Evolutionary conservation across 1,140 invertebrate genomes (phyloP), one percentile per base, ranked within the genome.

Genomic region (Drosophila neocordata): DNA sequence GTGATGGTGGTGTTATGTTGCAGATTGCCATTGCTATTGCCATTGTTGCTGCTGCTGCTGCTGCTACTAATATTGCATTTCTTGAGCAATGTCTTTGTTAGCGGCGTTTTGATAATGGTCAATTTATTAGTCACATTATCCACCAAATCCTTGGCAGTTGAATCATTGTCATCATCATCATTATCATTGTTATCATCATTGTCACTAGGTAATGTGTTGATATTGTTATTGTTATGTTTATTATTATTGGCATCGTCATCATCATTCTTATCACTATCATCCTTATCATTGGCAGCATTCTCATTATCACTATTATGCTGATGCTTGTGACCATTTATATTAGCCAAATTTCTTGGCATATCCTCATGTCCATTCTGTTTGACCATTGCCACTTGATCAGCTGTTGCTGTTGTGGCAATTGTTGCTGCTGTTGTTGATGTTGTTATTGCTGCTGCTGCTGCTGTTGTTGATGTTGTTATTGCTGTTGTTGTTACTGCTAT

Each of bases 61-160:
- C 6, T 70, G 20, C 13, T 73, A 44, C 56, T 87, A 60, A 59
- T 89, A 61, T 72, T 91, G 70, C 90, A 91, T 59, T 91, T 91
- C 75, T 91, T 91, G 0, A 91, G 62, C 67, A 91, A 55, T 44
- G 90, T 91, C n/a, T 91, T 91, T 8, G 67, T 91, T 0, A 91
- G 55, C 34, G 90, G 90, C 4, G 89, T 91, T 38, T 91, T 91
- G 22, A 91, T 91, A 27, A 91, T 91, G n/a, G 80, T 89, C 60
- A 73, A 60, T 68, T 88, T 77, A 62, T 51, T 77, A 73, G 24
- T 58, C 57, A 15, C 71, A 44, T 48, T 48, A 48, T 48, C 41
- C 41, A 48, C 15, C 11, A 48, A 6, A 56, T 55, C 48, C 62
- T 67, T 65, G 24, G 52, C 51, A 24, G 48, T 41, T 31, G 27